Conservation (phyloP, 2,888 invertebrate genomes). For the Luperina testacea region DNA sequence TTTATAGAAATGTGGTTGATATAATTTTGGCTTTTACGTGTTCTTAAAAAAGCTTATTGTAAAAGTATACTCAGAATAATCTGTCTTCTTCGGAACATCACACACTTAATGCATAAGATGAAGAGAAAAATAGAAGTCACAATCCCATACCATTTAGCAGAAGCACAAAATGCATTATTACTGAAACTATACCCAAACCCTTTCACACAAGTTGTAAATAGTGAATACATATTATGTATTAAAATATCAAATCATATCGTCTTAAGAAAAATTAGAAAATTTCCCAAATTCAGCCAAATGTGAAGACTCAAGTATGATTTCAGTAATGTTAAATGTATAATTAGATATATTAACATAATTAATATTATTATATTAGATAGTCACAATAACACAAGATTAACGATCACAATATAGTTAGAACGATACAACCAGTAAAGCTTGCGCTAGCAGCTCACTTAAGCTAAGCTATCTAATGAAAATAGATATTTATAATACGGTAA, state of each 20-base stretch:
- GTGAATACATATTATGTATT: background rate
- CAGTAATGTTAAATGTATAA: constrained; percentile 26
- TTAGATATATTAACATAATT: constrained; percentile 33
- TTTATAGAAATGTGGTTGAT: background rate
- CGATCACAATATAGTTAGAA: constrained; percentile 52
- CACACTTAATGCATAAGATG: background rate
- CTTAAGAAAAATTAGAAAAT: background rate
- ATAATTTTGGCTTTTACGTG: background rate
- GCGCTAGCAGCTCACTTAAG: constrained; percentile 51
- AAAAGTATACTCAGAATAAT: background rate
- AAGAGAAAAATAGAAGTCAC: constrained; percentile 21
- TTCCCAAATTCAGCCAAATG: background rate
- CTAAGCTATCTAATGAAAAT: constrained; percentile 24
- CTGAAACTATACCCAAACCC: constrained; percentile 41
- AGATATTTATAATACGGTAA: constrained; percentile 4
- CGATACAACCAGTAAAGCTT: constrained; percentile 52
- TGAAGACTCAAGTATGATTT: constrained; percentile 24
- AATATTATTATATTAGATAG: constrained; percentile 28
- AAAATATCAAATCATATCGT: background rate
- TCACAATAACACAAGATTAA: constrained; percentile 57
- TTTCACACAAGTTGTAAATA: background rate
- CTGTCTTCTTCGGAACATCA: background rate
- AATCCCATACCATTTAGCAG: constrained; percentile 59
- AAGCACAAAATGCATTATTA: constrained; percentile 49
- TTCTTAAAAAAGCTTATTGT: background rate